Evolutionary conservation across 2,797 vertebrate species (phyloP), one percentile per base, ranked within the genome.

Genomic region (Cheirogaleus major): DNA sequence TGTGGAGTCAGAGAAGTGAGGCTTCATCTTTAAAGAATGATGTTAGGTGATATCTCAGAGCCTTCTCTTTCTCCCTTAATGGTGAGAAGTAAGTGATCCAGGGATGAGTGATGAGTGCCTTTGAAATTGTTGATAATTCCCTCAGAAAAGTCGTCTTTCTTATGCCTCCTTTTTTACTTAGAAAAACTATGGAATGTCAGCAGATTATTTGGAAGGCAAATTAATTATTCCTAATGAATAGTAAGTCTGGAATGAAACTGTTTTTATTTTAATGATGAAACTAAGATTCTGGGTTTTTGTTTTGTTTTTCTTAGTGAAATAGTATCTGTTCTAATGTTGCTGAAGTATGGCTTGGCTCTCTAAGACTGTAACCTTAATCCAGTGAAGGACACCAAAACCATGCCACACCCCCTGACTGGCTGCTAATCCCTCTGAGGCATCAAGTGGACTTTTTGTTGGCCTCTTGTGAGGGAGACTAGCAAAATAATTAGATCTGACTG

Each of bases 121-220:
- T 78, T 41, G 83, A 65, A 80, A 88, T n/a, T 85, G 38, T 67
- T 81, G 45, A 4, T 23, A 76, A 63, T 78, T 78, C 27, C 35
- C 35, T 78, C 69, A 52, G 30, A 83, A 95, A 85, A 79, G 59
- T 14, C 6, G 41, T 38, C 50, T 85, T 82, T 17, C 13, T 89
- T 67, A 12, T 38, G 27, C 22, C 13, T 82, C 30, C 12, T 52
- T 80, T 57, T n/a, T 27, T 82, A 87, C 38, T 96, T 89, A 35
- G 63, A 59, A 87, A 87, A 96, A 81, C 4, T 61, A 14, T 32
- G 55, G 32, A 87, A 27, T 59, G 23, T 61, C 50, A 92, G 30
- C 57, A 93, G 32, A 35, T 85, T 91, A 25, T 84, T 93, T 79
- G 35, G 89, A 72, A 95, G 63, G 72, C 67, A 89, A 27, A 97